Percentiles rank a stretch among this genome's conserved stretches.
These are phyloP conservation scores for Gymnarchus niloticus DNA, from an alignment of 2,113 vertebrate genomes.

Conservation along the genomic window DNA sequence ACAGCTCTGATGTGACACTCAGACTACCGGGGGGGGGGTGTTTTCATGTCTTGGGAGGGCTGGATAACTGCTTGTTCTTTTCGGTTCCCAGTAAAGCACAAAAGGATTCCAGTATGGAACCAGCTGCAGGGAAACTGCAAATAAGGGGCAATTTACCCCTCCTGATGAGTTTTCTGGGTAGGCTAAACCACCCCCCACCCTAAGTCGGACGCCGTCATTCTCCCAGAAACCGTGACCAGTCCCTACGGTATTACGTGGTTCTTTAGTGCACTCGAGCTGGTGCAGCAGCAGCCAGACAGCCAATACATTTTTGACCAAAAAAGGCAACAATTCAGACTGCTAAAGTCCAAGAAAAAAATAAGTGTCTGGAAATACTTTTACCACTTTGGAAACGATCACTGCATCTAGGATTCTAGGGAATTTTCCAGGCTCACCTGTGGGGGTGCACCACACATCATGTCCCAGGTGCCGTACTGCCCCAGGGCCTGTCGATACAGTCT, in stretches of 20 bases:
- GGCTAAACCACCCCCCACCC: background rate
- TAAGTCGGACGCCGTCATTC: background rate
- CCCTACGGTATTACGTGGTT: background rate
- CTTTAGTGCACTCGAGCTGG: background rate
- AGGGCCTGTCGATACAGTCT: slow-evolving; percentile 79
- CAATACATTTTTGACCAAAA: background rate
- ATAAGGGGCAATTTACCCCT: background rate
- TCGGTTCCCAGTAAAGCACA: background rate
- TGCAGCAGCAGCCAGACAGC: background rate
- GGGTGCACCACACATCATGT: slow-evolving; percentile 87
- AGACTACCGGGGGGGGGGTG: no score
- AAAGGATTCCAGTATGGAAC: background rate
- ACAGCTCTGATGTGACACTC: no score
- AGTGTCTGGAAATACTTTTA: background rate
- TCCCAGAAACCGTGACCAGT: background rate
- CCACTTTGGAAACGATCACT: background rate
- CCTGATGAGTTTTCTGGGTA: background rate
- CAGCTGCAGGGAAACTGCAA: background rate
- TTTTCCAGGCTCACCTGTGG: slow-evolving; percentile 67
- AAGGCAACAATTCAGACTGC: background rate
- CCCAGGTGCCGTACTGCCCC: slow-evolving; percentile 91
- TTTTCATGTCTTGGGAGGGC: no score
- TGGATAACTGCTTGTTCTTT: background rate
- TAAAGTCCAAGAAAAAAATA: background rate
- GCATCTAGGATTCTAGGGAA: background rate